phyloP scores from a whole-genome alignment of 2,113 vertebrate genomes.

The Callocephalon fimbriatum region DNA sequence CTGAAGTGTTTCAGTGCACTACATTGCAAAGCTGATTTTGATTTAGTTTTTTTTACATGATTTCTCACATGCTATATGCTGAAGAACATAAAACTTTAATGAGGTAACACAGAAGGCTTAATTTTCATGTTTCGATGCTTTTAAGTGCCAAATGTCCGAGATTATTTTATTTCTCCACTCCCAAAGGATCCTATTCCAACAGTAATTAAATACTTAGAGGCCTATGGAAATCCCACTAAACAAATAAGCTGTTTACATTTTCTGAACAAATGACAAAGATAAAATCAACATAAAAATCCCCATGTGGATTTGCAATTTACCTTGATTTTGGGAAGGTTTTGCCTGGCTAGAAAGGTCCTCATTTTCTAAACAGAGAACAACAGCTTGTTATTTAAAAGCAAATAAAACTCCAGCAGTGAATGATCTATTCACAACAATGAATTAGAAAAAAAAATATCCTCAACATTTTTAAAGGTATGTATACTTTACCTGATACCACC shows the following conservation, averaged over 20 bases:
- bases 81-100: background rate
- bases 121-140: background rate
- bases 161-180: background rate
- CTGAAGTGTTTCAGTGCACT: background rate
- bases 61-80: background rate
- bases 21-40: background rate
- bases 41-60: background rate
- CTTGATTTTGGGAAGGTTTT: conserved; percentile 78
- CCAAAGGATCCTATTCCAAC: background rate
- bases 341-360: conserved; percentile 77
- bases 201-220: background rate
- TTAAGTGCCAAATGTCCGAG: background rate
- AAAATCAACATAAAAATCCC: background rate
- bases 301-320: conserved; percentile 67
- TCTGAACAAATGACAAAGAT: background rate
- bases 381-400: conserved; percentile 40
- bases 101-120: background rate
- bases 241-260: background rate
- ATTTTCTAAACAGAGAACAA: conserved; percentile 73
- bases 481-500: conserved; percentile 87
- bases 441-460: background rate
- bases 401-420: background rate
- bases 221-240: background rate
- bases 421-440: background rate
- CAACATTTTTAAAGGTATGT: background rate